phyloP scores from a whole-genome alignment of 2,113 vertebrate genomes.

The Ceratotherium simum region DNA sequence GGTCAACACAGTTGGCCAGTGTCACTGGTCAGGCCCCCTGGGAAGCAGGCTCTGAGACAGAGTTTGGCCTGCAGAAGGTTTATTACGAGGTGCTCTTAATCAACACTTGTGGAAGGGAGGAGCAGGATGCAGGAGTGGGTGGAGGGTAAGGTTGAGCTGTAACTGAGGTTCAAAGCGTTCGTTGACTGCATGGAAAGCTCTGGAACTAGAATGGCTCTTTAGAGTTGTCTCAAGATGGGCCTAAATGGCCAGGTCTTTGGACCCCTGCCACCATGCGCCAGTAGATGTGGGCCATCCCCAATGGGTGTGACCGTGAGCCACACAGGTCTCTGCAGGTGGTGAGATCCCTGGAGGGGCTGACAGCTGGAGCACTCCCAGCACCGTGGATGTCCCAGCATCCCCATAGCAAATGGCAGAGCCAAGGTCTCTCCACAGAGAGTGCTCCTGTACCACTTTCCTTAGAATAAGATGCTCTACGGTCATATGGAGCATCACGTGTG shows the following conservation, averaged over 20 bases:
- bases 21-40: neutral
- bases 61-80: neutral
- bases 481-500: accelerated
- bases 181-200: neutral
- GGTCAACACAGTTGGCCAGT: neutral
- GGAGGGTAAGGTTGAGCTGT: neutral
- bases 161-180: neutral
- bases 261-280: accelerated
- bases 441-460: neutral
- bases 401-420: neutral
- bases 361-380: neutral
- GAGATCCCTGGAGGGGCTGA: neutral
- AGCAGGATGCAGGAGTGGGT: too few relatives aligned
- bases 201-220: neutral
- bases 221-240: neutral
- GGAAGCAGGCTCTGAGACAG: neutral
- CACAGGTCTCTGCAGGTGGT: neutral
- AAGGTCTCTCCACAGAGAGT: neutral
- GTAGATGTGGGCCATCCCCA: neutral
- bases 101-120: neutral
- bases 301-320: neutral
- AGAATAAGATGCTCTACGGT: neutral
- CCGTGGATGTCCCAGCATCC: neutral
- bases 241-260: neutral
- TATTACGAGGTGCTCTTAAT: neutral